Evolutionary conservation across 2,888 invertebrate genomes (phyloP).

Genomic region (Alsophila aescularia): DNA sequence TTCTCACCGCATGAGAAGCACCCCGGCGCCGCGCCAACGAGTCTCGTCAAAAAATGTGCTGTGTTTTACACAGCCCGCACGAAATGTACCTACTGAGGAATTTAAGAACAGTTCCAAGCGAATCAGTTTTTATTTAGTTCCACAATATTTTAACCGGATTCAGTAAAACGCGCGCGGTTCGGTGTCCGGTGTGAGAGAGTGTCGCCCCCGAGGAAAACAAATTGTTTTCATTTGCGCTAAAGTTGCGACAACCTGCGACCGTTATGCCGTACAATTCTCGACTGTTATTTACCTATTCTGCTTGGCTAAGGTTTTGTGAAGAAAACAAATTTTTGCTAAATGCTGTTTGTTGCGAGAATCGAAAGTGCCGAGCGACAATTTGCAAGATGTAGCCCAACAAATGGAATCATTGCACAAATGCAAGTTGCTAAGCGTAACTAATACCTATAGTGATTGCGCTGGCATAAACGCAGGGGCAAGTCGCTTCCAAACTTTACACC

Average conservation of each 20-base stretch:
- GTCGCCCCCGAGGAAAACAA: slow-evolving; percentile 52
- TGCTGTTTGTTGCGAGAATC: slow-evolving; percentile 10
- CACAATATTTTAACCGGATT: slow-evolving; percentile 53
- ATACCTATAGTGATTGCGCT: slow-evolving; percentile 36
- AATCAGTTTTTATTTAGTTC: slow-evolving; percentile 54
- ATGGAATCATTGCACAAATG: slow-evolving; percentile 18
- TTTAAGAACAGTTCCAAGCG: slow-evolving; percentile 43
- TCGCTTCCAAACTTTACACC: slow-evolving; percentile 58
- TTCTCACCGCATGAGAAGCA: slow-evolving; percentile 33
- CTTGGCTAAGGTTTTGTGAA: slow-evolving; percentile 25
- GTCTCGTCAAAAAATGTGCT: slow-evolving; percentile 47
- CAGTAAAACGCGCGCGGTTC: slow-evolving; percentile 50
- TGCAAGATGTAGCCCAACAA: background rate
- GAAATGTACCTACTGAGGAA: slow-evolving; percentile 42
- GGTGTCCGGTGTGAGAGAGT: slow-evolving; percentile 44
- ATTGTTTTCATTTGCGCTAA: slow-evolving; percentile 64
- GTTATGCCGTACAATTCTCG: slow-evolving; percentile 42
- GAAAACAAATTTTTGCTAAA: slow-evolving; percentile 11
- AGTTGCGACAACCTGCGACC: slow-evolving; percentile 51
- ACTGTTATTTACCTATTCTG: slow-evolving; percentile 39
- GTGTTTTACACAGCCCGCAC: slow-evolving; percentile 42
- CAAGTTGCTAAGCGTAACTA: slow-evolving; percentile 28
- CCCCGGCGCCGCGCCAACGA: slow-evolving; percentile 49
- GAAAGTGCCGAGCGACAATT: background rate
- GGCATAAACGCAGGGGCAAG: slow-evolving; percentile 47